Conservation (phyloP, 2,888 invertebrate species). For the Synergus laeviventris region DNA sequence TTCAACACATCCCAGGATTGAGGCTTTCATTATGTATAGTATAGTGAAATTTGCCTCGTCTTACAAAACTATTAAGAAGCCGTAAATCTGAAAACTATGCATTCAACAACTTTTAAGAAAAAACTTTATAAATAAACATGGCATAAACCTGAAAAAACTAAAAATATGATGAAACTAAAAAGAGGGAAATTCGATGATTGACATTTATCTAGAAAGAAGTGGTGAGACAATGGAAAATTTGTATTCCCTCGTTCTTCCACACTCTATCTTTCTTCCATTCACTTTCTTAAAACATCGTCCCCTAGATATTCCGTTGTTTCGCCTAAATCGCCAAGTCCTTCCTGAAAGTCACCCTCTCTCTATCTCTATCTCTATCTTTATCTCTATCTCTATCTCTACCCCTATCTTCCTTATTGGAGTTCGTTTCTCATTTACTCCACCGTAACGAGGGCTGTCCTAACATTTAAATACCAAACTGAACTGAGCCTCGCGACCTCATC, state of each 20-base stretch:
- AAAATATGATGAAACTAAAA: not conserved
- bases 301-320: not conserved
- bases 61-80: not conserved
- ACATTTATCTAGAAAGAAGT: not conserved
- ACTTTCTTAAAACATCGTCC: not conserved
- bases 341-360: conserved; percentile 14
- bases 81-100: not conserved
- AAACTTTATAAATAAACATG: too few species aligned
- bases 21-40: not conserved
- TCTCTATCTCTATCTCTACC: not conserved
- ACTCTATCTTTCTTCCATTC: not conserved
- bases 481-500: conserved; percentile 56
- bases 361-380: not conserved
- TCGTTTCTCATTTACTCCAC: conserved; percentile 20
- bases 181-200: not conserved
- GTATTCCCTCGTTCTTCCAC: not conserved
- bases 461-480: conserved; percentile 73
- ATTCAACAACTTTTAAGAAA: not conserved
- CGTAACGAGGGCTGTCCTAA: conserved; percentile 48
- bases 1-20: not conserved
- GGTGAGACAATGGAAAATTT: not conserved
- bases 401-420: not conserved
- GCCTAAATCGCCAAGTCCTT: conserved; percentile 7
- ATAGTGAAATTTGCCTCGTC: not conserved
- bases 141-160: not conserved